Conservation (phyloP, 2,888 invertebrate species). For the Drosophila kambysellisi region DNA sequence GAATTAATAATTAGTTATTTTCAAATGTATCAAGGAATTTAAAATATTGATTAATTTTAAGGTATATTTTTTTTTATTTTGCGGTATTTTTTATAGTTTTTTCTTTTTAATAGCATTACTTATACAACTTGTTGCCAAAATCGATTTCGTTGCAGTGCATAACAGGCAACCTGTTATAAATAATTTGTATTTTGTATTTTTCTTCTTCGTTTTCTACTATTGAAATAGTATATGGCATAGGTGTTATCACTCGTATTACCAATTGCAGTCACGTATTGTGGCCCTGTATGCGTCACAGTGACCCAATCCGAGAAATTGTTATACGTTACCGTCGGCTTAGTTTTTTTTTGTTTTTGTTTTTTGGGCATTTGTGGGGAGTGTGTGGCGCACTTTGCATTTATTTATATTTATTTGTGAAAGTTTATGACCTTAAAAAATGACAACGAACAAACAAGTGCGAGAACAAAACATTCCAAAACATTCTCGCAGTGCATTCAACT, state of each 20-base stretch:
- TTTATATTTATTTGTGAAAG: slow-evolving; percentile 47
- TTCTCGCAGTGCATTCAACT: slow-evolving; percentile 60
- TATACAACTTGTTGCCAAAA: slow-evolving; percentile 50
- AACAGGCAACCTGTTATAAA: slow-evolving; percentile 52
- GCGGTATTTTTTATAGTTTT: background rate
- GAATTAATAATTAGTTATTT: background rate
- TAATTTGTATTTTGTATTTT: slow-evolving; percentile 28
- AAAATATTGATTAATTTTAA: background rate
- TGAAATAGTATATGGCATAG: slow-evolving; percentile 12
- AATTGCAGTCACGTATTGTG: slow-evolving; percentile 59
- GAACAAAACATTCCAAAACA: slow-evolving; percentile 4
- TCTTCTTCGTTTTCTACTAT: slow-evolving; percentile 14
- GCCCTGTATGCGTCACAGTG: slow-evolving; percentile 43
- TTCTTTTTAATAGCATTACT: background rate
- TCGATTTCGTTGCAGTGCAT: slow-evolving; percentile 35
- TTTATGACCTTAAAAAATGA: slow-evolving; percentile 58
- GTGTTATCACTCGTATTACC: slow-evolving; percentile 20
- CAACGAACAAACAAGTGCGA: slow-evolving; percentile 30
- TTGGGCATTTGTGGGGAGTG: slow-evolving; percentile 44
- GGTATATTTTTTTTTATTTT: background rate
- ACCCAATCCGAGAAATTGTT: slow-evolving; percentile 46
- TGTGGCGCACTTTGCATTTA: slow-evolving; percentile 61
- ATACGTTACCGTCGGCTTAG: slow-evolving; percentile 19
- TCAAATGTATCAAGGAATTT: background rate
- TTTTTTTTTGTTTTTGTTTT: background rate